Conservation (phyloP, 2,888 invertebrate species). For the Lasioglossum oenotherae region DNA sequence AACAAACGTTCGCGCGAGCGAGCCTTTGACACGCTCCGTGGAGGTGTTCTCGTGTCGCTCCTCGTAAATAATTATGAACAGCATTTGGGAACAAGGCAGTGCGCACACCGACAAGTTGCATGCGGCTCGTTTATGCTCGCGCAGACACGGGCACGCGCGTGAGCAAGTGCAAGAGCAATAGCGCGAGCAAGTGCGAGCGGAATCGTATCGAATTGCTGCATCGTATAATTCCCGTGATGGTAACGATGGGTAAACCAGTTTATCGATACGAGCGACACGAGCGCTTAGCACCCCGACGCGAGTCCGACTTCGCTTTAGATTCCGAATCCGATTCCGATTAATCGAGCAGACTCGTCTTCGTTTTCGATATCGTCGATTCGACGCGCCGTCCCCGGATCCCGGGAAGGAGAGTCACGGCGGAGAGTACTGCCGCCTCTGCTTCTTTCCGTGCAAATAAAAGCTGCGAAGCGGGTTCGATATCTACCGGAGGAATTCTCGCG, state of each 20-base stretch:
- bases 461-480: slow-evolving; percentile 60
- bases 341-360: background rate
- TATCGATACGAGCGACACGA: slow-evolving; percentile 48
- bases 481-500: slow-evolving; percentile 69
- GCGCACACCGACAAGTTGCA: slow-evolving; percentile 34
- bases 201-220: slow-evolving; percentile 65
- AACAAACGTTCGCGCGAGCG: no score
- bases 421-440: slow-evolving; percentile 19
- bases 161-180: background rate
- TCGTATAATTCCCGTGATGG: slow-evolving; percentile 63
- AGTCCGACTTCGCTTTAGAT: background rate
- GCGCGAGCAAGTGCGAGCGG: slow-evolving; percentile 11
- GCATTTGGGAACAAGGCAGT: slow-evolving; percentile 59
- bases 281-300: slow-evolving; percentile 26
- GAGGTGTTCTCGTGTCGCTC: slow-evolving; percentile 45
- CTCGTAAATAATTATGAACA: slow-evolving; percentile 69
- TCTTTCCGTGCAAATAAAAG: slow-evolving; percentile 49
- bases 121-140: slow-evolving; percentile 29
- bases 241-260: slow-evolving; percentile 74
- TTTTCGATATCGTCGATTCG: slow-evolving; percentile 10
- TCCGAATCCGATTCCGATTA: slow-evolving; percentile 4
- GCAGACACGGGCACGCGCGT: slow-evolving; percentile 24
- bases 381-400: background rate
- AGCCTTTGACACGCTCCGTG: slow-evolving; percentile 34
- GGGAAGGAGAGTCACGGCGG: background rate